phyloP scores from a whole-genome alignment of 1,140 invertebrate species.

The Sitodiplosis mosellana region DNA sequence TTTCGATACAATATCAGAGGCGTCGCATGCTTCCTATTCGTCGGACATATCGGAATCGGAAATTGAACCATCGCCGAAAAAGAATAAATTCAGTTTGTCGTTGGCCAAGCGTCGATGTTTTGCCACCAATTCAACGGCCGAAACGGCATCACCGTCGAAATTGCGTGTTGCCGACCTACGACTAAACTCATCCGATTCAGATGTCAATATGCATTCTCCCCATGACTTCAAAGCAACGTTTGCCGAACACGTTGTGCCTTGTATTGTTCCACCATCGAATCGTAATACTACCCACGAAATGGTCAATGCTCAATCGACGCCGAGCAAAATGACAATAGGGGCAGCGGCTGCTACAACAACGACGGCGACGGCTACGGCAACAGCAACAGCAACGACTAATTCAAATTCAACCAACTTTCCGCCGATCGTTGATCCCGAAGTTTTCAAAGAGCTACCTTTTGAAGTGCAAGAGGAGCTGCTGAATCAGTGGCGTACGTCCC shows the following conservation, averaged over 20 bases:
- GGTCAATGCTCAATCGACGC: slow-evolving; percentile 6
- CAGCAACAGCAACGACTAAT: too few species aligned
- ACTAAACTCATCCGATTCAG: slow-evolving; percentile 32
- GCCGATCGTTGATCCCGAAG: slow-evolving; percentile 36
- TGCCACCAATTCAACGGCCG: slow-evolving; percentile 23
- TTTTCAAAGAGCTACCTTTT: slow-evolving; percentile 37
- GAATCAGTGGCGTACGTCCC: slow-evolving; percentile 35
- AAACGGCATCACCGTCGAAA: slow-evolving; percentile 37
- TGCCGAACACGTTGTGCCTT: slow-evolving; percentile 1
- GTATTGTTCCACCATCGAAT: slow-evolving; percentile 16
- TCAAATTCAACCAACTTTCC: slow-evolving; percentile 18
- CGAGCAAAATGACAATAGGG: slow-evolving; percentile 3
- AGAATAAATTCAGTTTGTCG: slow-evolving; percentile 31
- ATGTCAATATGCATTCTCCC: slow-evolving; percentile 23
- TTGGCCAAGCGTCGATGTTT: slow-evolving; percentile 27
- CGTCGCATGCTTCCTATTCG: slow-evolving; percentile 22
- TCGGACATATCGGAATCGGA: slow-evolving; percentile 39
- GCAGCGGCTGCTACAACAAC: slow-evolving; percentile 10
- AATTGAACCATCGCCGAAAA: slow-evolving; percentile 50
- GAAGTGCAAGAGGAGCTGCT: slow-evolving; percentile 41
- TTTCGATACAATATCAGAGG: slow-evolving; percentile 27
- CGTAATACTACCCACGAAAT: slow-evolving; percentile 3
- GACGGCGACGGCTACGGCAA: slow-evolving; percentile 3
- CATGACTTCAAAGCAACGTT: slow-evolving; percentile 28
- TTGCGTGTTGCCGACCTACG: slow-evolving; percentile 38